Evolutionary conservation across 2,797 vertebrate genomes (phyloP).

Genomic region (Simalia tracyae): DNA sequence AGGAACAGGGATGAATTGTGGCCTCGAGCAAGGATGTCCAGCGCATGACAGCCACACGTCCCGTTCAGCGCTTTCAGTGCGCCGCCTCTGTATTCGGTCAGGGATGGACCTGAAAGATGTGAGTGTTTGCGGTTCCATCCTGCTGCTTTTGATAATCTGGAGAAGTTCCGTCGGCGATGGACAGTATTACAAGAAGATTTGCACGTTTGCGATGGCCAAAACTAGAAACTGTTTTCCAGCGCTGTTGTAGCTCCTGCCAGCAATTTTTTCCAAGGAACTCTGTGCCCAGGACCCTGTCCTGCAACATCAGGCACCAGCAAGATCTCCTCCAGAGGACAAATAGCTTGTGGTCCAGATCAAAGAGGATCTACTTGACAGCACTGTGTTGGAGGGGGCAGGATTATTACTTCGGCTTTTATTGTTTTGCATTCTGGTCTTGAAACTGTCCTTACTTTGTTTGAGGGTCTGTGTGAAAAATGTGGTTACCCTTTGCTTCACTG

Average conservation of each 20-base stretch:
- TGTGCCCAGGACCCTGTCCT: slow-evolving; percentile 40
- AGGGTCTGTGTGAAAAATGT: not conserved
- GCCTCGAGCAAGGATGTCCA: slow-evolving; percentile 48
- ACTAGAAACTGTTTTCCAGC: slow-evolving; percentile 41
- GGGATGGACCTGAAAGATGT: slow-evolving; percentile 70
- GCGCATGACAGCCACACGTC: slow-evolving; percentile 47
- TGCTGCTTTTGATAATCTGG: slow-evolving; percentile 44
- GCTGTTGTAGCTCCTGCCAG: slow-evolving; percentile 18
- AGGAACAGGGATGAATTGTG: slow-evolving; percentile 37
- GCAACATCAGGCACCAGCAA: not conserved
- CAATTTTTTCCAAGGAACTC: slow-evolving; percentile 6
- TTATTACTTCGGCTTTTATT: slow-evolving; percentile 9
- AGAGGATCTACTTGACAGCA: slow-evolving; percentile 35
- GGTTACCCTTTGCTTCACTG: not conserved
- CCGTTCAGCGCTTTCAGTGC: slow-evolving; percentile 42
- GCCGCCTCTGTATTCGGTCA: slow-evolving; percentile 46
- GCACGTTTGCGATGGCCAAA: slow-evolving; percentile 36
- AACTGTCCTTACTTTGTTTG: not conserved
- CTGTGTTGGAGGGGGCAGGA: not conserved
- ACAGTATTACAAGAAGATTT: slow-evolving; percentile 32
- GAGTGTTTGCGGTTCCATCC: not conserved
- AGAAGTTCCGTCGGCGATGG: slow-evolving; percentile 18
- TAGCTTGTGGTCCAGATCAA: slow-evolving; percentile 34
- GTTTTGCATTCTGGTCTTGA: slow-evolving; percentile 43
- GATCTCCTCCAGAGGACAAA: not conserved